Percentiles rank a stretch among this genome's conserved stretches.
Conservation (phyloP, 2,113 vertebrate genomes). For the Malurus melanocephalus region DNA sequence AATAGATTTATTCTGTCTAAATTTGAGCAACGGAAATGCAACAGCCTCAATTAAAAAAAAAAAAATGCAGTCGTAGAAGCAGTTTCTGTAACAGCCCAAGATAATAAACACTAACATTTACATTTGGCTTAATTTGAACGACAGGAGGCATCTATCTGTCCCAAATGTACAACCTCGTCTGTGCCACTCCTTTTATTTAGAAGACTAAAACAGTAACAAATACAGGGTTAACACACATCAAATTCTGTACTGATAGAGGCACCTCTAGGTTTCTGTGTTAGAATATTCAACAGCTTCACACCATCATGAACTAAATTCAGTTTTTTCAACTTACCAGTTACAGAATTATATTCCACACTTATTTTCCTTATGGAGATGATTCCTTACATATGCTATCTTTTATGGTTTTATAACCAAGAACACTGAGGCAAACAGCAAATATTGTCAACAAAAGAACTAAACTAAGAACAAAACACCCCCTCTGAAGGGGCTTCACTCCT, state of each 20-base stretch:
- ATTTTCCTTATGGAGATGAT: background rate
- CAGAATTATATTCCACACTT: background rate
- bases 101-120: background rate
- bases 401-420: background rate
- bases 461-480: rapidly evolving
- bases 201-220: background rate
- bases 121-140: background rate
- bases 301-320: background rate
- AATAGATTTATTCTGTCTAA: background rate
- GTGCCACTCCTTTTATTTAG: background rate
- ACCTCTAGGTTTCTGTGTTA: background rate
- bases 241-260: background rate
- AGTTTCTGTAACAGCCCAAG: background rate
- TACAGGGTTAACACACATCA: background rate
- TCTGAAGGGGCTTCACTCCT: background rate
- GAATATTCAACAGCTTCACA: background rate
- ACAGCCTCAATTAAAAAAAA: background rate
- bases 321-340: background rate
- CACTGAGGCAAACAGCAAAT: background rate
- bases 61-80: background rate
- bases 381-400: background rate
- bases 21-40: background rate
- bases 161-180: background rate
- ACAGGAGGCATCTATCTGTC: background rate
- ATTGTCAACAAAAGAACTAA: background rate